phyloP scores from a whole-genome alignment of 1,140 invertebrate genomes.

The Laupala kohalensis region DNA sequence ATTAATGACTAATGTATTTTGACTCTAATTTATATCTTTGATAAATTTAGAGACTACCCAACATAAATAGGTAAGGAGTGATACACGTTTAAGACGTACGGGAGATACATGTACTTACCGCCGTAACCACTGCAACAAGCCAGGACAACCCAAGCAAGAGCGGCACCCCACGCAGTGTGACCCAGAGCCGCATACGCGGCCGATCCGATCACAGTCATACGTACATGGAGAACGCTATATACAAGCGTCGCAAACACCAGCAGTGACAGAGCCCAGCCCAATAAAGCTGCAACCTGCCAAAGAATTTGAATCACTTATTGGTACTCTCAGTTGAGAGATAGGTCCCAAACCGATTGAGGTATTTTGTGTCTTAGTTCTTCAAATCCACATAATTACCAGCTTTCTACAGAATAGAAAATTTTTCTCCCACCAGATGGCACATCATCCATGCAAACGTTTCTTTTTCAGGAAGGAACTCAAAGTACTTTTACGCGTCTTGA shows the following conservation, averaged over 20 bases:
- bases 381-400: no score
- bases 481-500: no score
- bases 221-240: constrained; percentile 59
- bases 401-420: neutral
- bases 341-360: neutral
- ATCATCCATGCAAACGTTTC: no score
- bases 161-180: constrained; percentile 57
- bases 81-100: no score
- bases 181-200: constrained; percentile 41
- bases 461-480: no score
- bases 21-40: no score
- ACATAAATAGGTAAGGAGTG: no score
- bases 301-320: neutral
- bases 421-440: neutral
- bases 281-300: constrained; percentile 25
- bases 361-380: no score
- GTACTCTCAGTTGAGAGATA: neutral
- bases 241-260: constrained; percentile 49
- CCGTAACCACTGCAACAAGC: constrained; percentile 66
- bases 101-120: constrained; percentile 25
- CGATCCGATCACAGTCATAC: constrained; percentile 48
- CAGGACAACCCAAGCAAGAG: constrained; percentile 65
- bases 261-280: constrained; percentile 46
- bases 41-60: no score
- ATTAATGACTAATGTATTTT: no score